A percentile compares a stretch with the other conserved stretches of the same genome.
phyloP scores from a whole-genome alignment of 2,797 vertebrate genomes.

The Salarias fasciatus region DNA sequence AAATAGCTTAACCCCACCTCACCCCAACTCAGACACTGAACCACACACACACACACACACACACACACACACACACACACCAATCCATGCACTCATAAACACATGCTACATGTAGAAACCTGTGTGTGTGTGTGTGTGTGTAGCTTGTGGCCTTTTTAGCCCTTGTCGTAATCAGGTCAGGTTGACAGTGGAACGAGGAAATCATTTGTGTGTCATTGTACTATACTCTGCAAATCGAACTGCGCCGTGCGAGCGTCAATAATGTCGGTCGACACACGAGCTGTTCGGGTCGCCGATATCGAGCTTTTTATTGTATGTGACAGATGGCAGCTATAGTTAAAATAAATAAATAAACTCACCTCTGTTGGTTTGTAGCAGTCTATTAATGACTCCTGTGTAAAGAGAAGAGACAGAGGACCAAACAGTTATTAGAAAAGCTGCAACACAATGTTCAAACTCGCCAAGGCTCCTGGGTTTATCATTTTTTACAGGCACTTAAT shows the following conservation, averaged over 20 bases:
- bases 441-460: no score
- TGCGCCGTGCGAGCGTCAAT: conserved; percentile 13
- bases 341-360: conserved; percentile 77
- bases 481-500: no score
- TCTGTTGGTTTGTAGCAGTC: conserved; percentile 97
- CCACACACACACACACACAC: conserved; percentile 10
- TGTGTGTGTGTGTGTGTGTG: conserved; percentile 2
- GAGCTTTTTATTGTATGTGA: background rate
- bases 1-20: conserved; percentile 55
- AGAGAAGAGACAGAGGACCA: background rate
- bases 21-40: conserved; percentile 21
- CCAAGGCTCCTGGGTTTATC: no score
- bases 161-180: conserved; percentile 23
- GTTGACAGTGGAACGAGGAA: conserved; percentile 8
- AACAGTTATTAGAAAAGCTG: conserved; percentile 1
- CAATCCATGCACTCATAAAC: no score
- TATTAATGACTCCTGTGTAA: conserved; percentile 86
- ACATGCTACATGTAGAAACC: background rate
- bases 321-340: background rate
- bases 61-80: conserved; percentile 11
- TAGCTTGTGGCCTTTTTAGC: background rate
- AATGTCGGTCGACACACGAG: conserved; percentile 11
- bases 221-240: conserved; percentile 10
- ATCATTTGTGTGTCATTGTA: conserved; percentile 1
- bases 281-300: background rate